phyloP scores from a whole-genome alignment of 2,888 invertebrate species.

The Zonitis immaculata region DNA sequence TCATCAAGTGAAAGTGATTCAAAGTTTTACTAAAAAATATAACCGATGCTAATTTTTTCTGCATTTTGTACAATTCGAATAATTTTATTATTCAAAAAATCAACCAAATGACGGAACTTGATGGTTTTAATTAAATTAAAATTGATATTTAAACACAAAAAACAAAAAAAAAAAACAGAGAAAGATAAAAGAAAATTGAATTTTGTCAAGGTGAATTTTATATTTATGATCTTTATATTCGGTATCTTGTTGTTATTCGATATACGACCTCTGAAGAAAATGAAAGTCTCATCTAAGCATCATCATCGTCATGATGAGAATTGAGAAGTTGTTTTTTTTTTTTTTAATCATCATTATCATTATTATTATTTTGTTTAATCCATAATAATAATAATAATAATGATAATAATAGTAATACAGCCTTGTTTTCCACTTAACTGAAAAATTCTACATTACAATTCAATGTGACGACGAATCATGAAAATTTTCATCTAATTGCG shows the following conservation, averaged over 20 bases:
- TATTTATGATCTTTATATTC: not conserved
- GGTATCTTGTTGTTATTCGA: not conserved
- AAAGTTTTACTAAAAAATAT: not conserved
- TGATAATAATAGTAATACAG: not conserved
- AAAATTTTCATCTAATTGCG: too few relatives aligned
- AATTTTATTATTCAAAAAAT: too few relatives aligned
- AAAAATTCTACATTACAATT: too few relatives aligned
- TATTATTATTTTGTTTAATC: too few relatives aligned
- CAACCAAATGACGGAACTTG: not conserved
- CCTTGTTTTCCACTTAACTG: too few relatives aligned
- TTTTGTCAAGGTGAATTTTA: not conserved
- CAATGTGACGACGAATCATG: too few relatives aligned
- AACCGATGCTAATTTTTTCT: not conserved
- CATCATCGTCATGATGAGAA: not conserved
- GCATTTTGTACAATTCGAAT: too few relatives aligned
- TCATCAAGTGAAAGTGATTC: not conserved
- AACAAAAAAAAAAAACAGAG: too few relatives aligned
- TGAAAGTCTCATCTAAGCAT: not conserved
- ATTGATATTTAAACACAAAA: not conserved
- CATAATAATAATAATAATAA: not conserved
- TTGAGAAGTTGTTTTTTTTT: not conserved
- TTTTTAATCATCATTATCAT: too few relatives aligned
- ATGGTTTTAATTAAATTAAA: not conserved
- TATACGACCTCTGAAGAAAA: slow-evolving; percentile 1
- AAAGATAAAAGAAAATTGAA: not conserved